Evolutionary conservation across 2,888 invertebrate genomes (phyloP), one percentile per base, ranked within the genome.

Genomic region (Schizotus pectinicornis): DNA sequence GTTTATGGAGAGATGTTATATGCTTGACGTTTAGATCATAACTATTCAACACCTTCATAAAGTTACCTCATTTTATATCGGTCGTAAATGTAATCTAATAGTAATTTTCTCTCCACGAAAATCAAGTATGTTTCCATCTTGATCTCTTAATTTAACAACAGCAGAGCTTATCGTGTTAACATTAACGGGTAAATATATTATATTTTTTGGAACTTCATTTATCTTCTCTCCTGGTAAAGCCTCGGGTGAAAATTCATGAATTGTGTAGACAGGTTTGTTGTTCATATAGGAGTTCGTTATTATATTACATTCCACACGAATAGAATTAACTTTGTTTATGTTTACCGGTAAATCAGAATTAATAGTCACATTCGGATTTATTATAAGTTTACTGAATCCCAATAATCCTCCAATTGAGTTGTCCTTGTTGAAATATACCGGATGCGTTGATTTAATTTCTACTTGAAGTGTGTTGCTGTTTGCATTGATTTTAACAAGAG

Each of bases 201-300:
- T 67, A 59, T 70, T 72, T 52, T 51, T 61, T 9, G 72, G 74
- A 9, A 69, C 67, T 65, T 76, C 74, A 41, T 70, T 63, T 45
- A 75, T 70, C 69, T 75, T 74, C 71, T 74, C 76, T 8, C 75
- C 75, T 37, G 74, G 69, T 33, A 62, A 56, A 34, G 70, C 70
- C 37, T 62, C 60, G 5, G 70, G 69, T 12, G 69, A 73, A 66
- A 77, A 76, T 64, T 74, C 69, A 59, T 77, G 72, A 46, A 77
- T 63, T 7, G 71, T 74, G 56, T 77, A 74, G 3, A 65, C 68
- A 14, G 56, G 62, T 35, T 58, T 56, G 8, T 67, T 67, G 59
- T 74, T 72, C 1, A 67, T 47, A 53, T 68, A 75, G 36, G 73
- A 68, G 12, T 72, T 72, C 6, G 59, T 55, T 2, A 64, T 62